Conservation (phyloP, 2,797 vertebrate genomes). For the Siniperca undulata region DNA sequence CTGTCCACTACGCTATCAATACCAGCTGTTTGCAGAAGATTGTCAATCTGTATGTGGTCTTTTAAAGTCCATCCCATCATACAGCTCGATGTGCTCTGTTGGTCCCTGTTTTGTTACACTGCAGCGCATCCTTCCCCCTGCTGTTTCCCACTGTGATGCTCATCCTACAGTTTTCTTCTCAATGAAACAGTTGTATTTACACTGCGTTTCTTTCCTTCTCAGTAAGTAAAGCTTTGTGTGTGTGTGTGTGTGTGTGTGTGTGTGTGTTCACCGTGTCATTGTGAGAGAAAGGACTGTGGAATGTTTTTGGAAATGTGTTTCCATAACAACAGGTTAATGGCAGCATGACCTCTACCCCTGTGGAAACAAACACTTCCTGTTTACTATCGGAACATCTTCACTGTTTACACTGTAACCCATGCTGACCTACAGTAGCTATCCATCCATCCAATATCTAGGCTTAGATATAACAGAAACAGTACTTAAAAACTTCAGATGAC, state of each 20-base stretch:
- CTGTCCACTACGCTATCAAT: neutral
- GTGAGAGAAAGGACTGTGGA: constrained; percentile 56
- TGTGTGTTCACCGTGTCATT: constrained; percentile 2
- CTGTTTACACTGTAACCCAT: constrained; percentile 53
- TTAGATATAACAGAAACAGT: neutral
- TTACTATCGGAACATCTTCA: constrained; percentile 48
- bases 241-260: constrained; percentile 32
- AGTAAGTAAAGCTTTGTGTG: constrained; percentile 15
- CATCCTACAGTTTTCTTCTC: constrained; percentile 7
- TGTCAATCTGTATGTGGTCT: neutral
- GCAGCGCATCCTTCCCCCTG: neutral
- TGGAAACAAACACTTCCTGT: constrained; percentile 78
- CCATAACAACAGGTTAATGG: constrained; percentile 73
- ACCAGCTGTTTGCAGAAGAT: neutral
- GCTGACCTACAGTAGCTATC: constrained; percentile 31
- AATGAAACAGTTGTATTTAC: constrained; percentile 52
- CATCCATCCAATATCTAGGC: neutral
- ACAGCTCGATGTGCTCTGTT: neutral
- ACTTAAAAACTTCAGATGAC: neutral
- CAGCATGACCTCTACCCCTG: constrained; percentile 61
- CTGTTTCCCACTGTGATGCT: constrained; percentile 25
- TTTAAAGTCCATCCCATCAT: neutral
- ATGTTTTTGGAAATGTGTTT: constrained; percentile 71
- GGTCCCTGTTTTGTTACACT: constrained; percentile 6
- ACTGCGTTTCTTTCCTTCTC: constrained; percentile 38